phyloP scores from a whole-genome alignment of 53 echinoderm and acorn worm genomes.

The Astropecten irregularis region DNA sequence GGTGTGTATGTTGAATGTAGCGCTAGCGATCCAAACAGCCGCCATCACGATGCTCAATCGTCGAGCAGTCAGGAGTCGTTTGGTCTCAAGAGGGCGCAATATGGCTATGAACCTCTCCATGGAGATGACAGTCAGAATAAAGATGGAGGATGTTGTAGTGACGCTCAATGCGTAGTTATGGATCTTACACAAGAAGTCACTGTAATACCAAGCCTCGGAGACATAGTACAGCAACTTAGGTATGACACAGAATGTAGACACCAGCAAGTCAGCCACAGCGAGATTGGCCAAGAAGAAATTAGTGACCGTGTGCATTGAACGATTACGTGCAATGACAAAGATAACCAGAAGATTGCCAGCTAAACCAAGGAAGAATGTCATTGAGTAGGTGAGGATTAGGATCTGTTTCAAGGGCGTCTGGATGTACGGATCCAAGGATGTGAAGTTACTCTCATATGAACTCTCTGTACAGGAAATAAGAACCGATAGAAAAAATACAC shows the following conservation, averaged over 20 bases:
- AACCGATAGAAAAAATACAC: too few relatives aligned
- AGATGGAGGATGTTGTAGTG: conserved; percentile 82
- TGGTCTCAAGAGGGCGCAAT: conserved; percentile 76
- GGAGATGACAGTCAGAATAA: conserved; percentile 84
- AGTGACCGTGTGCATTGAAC: conserved; percentile 87
- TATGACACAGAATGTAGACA: conserved; percentile 79
- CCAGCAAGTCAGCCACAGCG: conserved; percentile 83
- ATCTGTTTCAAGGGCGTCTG: conserved; percentile 59
- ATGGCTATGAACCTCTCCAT: conserved; percentile 92
- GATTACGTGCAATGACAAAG: conserved; percentile 79
- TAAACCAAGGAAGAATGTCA: conserved; percentile 71
- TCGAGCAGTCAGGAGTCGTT: conserved; percentile 70
- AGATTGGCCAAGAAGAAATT: conserved; percentile 95
- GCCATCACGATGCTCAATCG: conserved; percentile 67
- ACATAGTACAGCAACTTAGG: conserved; percentile 81
- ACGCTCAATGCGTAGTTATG: conserved; percentile 75
- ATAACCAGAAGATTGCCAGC: conserved; percentile 87
- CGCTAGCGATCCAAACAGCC: conserved; percentile 68
- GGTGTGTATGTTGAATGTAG: conserved; percentile 61
- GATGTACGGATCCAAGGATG: conserved; percentile 76
- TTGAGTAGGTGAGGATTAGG: conserved; percentile 65
- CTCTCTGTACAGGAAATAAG: too few relatives aligned
- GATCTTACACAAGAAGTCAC: conserved; percentile 72
- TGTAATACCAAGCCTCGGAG: conserved; percentile 60
- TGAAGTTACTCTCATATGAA: background rate